Base-by-base conservation (phyloP, 2,888 invertebrate species). In the Selenia dentaria region DNA sequence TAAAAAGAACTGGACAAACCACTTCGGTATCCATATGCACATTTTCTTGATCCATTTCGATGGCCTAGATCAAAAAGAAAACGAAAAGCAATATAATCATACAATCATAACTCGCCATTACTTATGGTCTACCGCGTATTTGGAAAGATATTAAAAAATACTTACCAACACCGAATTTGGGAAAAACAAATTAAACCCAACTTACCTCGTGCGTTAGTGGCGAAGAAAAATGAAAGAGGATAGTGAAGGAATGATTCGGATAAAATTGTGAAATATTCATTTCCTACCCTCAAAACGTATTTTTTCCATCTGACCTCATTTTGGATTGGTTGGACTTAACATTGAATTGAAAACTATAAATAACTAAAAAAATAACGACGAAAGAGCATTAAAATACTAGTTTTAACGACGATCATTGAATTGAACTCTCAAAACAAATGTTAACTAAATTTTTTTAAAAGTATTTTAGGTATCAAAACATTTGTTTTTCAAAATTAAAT, bases 171-270 rank as follows among this genome's bases (percentile, higher is more conserved):
- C 6, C 6, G 0, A 18, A 43, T 53, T 55, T 54, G 58, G 53
- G 42, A 46, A 57, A 42, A 58, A 57, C 55, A 62, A 9, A 14
- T 2, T 1, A 8, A 16, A 14, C 54, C 53, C 4, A 13, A 76
- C 83, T 84, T 74, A 84, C 85, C 83, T 71, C 73, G 74, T 78
- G 80, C 57, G 47, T 59, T 57, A 67, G 48, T 60, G 70, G 62
- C 68, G 72, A 65, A 63, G 48, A 47, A 37, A 37, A 50, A 41
- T 53, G 64, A 65, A 67, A 66, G 64, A 63, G 47, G 48, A 54
- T 60, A 35, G 38, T 52, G 78, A 49, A 73, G 79, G 74, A 77
- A 76, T 56, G 43, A 53, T 34, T 54, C 36, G 53, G 54, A 60
- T 48, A 47, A 47, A 43, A 56, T 31, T 34, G 39, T 31, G 36